phyloP scores from a whole-genome alignment of 2,113 vertebrate genomes.

The Gymnobelideus leadbeateri region DNA sequence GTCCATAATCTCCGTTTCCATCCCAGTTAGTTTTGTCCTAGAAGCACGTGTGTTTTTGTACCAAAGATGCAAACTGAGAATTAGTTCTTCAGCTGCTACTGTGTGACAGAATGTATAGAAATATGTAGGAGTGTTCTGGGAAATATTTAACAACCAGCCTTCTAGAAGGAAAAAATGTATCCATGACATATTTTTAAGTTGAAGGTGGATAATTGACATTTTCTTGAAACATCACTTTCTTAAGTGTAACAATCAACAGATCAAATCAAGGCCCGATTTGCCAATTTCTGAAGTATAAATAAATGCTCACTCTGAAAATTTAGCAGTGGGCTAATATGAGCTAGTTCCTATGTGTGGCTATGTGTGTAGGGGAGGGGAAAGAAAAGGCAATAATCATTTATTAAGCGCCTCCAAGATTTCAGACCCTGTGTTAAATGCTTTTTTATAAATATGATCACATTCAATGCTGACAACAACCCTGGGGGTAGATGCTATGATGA shows the following conservation, averaged over 20 bases:
- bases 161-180: background rate
- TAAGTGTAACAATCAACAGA: no score
- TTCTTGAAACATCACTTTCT: background rate
- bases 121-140: background rate
- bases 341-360: background rate
- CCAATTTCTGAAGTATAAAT: background rate
- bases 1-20: background rate
- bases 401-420: background rate
- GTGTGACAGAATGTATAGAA: background rate
- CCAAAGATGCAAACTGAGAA: background rate
- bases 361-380: background rate
- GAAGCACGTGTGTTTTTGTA: background rate
- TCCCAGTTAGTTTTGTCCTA: background rate
- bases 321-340: background rate
- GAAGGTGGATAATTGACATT: background rate
- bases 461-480: background rate
- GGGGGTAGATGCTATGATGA: background rate
- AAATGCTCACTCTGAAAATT: background rate
- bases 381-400: background rate
- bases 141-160: background rate
- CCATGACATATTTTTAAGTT: background rate
- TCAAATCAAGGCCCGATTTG: rapidly evolving
- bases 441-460: background rate
- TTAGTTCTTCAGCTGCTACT: background rate
- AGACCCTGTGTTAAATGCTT: background rate